Conservation (phyloP, 2,113 vertebrate species). For the Lepidothrix coronata region DNA sequence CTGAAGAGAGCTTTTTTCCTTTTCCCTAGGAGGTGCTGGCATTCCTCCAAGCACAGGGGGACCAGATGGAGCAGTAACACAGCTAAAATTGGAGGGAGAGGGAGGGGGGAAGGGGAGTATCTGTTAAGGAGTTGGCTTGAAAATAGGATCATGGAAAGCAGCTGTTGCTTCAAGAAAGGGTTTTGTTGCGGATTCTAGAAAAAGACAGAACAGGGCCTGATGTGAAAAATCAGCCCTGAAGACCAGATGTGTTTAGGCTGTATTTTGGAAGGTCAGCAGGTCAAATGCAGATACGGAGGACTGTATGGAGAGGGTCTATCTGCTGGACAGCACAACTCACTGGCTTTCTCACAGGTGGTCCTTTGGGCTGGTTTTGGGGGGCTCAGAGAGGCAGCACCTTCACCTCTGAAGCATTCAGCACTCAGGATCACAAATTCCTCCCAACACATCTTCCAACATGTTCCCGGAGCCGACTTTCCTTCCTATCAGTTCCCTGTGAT, state of each 20-base stretch:
- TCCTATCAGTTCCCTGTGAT: neutral
- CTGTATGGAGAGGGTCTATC: fast-evolving
- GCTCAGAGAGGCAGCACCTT: neutral
- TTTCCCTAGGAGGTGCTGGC: neutral
- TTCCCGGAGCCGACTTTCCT: fast-evolving
- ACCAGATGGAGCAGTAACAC: slow-evolving; percentile 33
- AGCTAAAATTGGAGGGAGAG: neutral
- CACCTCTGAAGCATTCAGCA: neutral
- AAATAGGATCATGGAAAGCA: slow-evolving; percentile 15
- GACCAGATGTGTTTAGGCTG: neutral
- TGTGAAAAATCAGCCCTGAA: neutral
- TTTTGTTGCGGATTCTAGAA: neutral
- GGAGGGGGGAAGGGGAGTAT: neutral
- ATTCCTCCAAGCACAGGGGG: neutral
- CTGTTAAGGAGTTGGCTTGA: neutral
- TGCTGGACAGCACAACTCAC: neutral
- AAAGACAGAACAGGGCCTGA: neutral
- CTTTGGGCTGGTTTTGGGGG: neutral
- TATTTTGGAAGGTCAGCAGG: neutral
- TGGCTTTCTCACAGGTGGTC: fast-evolving
- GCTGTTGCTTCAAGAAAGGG: neutral
- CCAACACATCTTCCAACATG: fast-evolving
- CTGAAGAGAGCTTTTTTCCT: neutral
- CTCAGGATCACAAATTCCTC: neutral
- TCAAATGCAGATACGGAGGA: neutral